phyloP scores from a whole-genome alignment of 2,888 invertebrate genomes.

The Terebella lapidaria region DNA sequence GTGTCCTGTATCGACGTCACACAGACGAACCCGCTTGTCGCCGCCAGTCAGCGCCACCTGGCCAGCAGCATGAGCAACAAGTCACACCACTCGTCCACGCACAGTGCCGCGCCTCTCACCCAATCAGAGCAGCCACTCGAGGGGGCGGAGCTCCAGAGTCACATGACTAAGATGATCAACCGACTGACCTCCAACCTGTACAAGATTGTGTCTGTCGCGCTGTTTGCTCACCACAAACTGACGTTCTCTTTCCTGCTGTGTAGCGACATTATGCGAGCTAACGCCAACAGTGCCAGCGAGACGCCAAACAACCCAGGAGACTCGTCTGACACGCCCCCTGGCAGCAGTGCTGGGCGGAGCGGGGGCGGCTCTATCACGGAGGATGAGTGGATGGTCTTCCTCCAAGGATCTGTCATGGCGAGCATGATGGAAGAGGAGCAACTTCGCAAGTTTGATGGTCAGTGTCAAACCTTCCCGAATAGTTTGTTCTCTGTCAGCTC shows the following conservation, averaged over 20 bases:
- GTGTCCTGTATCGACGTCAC: conserved; percentile 36
- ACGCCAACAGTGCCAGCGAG: background rate
- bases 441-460: conserved; percentile 37
- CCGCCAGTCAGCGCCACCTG: background rate
- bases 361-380: conserved; percentile 15
- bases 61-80: background rate
- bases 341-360: background rate
- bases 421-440: conserved; percentile 39
- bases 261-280: conserved; percentile 42
- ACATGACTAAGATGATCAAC: conserved; percentile 33
- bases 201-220: conserved; percentile 45
- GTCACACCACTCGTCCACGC: background rate
- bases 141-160: conserved; percentile 27
- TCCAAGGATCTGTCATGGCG: conserved; percentile 47
- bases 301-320: background rate
- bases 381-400: conserved; percentile 45
- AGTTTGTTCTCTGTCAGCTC: too few relatives aligned
- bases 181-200: conserved; percentile 15
- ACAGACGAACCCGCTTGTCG: background rate
- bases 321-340: background rate
- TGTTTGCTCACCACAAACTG: conserved; percentile 51
- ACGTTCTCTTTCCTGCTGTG: conserved; percentile 50
- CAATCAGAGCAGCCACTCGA: conserved; percentile 8
- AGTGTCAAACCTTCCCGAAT: conserved; percentile 1
- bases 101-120: conserved; percentile 4